A percentile compares a stretch with the other conserved stretches of the same genome.
phyloP scores from a whole-genome alignment of 1,140 invertebrate species.

The Littorina saxatilis region DNA sequence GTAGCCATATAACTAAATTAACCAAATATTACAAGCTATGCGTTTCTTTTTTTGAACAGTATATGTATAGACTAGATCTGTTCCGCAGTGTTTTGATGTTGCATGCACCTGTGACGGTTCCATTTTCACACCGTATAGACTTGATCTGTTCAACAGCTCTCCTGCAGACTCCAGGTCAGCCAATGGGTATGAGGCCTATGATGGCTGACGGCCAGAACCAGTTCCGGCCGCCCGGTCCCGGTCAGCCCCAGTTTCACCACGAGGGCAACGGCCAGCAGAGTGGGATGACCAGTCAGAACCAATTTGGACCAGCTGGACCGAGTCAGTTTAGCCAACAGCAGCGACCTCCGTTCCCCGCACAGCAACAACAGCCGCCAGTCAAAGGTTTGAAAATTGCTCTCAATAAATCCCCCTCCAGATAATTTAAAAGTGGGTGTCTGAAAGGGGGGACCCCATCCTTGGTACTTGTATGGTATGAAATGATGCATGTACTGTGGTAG shows the following conservation, averaged over 20 bases:
- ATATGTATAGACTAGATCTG: no score
- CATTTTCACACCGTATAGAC: no score
- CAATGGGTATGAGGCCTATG: conserved; percentile 14
- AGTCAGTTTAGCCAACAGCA: background rate
- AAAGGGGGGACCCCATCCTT: no score
- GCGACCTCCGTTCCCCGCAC: background rate
- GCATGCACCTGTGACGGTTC: no score
- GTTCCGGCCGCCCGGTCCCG: conserved; percentile 10
- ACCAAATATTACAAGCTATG: no score
- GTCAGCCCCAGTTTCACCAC: conserved; percentile 29
- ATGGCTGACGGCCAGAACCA: background rate
- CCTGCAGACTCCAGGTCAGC: background rate
- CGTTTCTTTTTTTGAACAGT: no score
- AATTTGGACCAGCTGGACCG: conserved; percentile 30
- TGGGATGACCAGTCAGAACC: background rate
- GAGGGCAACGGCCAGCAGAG: background rate
- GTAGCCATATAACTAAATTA: no score
- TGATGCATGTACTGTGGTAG: no score
- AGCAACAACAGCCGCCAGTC: background rate
- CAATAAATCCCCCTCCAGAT: background rate
- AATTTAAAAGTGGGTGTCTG: no score
- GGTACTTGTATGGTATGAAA: no score
- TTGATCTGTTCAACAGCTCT: background rate
- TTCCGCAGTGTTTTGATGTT: no score
- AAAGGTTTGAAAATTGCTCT: background rate